A percentile compares a stretch with the other conserved stretches of the same genome.
These are phyloP conservation scores for Mesopsocus fuscifrons DNA, from an alignment of 2,888 invertebrate genomes.

Conservation along the genomic window DNA sequence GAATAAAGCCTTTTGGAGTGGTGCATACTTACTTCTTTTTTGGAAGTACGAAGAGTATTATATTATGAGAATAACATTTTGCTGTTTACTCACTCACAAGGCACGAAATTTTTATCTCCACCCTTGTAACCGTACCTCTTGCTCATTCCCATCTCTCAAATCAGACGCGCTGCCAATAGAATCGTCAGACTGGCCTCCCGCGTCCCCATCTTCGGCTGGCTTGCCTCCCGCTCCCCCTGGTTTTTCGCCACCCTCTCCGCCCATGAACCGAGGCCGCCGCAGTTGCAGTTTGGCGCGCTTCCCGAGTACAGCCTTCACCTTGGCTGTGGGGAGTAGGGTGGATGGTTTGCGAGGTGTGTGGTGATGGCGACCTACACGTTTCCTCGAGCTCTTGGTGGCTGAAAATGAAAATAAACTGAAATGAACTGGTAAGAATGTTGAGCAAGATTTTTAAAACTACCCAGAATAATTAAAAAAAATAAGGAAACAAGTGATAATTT, in stretches of 20 bases:
- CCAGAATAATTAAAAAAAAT: too few relatives aligned
- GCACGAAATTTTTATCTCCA: too few relatives aligned
- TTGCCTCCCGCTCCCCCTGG: too few relatives aligned
- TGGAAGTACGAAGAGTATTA: too few relatives aligned
- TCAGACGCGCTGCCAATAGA: conserved; percentile 57
- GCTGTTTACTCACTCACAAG: too few relatives aligned
- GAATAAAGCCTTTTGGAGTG: too few relatives aligned
- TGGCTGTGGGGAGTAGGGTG: neutral
- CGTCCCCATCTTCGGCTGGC: conserved; percentile 15
- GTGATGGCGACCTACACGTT: neutral
- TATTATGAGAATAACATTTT: too few relatives aligned
- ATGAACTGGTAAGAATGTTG: neutral
- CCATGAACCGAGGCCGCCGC: neutral
- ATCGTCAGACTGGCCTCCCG: conserved; percentile 36
- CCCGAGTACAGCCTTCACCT: neutral
- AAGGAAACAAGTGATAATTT: too few relatives aligned
- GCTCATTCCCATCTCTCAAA: conserved; percentile 33
- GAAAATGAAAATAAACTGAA: conserved; percentile 1
- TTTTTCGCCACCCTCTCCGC: conserved; percentile 19
- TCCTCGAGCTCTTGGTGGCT: conserved; percentile 4
- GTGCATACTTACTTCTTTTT: too few relatives aligned
- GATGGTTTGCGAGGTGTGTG: neutral
- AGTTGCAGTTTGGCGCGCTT: neutral
- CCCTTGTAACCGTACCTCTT: conserved; percentile 30
- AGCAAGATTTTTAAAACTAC: too few relatives aligned